phyloP scores from a whole-genome alignment of 2,797 vertebrate species.

The Bradypodion ventrale region DNA sequence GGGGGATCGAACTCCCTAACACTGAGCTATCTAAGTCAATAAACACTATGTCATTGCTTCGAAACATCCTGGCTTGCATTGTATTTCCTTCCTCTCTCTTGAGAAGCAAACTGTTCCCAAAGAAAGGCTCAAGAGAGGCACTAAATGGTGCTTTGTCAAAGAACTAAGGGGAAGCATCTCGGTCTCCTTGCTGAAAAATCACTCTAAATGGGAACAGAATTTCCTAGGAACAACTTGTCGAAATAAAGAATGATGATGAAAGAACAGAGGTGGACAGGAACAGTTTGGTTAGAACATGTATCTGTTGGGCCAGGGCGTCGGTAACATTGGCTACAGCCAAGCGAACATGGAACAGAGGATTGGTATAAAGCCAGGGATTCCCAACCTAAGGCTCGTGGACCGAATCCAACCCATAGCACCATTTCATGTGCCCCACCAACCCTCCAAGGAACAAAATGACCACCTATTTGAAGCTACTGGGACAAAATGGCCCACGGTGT shows the following conservation, averaged over 20 bases:
- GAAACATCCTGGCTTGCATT: not conserved
- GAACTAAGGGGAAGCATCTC: not conserved
- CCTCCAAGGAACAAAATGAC: too few species aligned
- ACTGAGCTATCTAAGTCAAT: too few species aligned
- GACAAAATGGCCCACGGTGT: too few species aligned
- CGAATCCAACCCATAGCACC: too few species aligned
- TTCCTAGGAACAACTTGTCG: not conserved
- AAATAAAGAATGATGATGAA: too few species aligned
- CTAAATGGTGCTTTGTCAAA: not conserved
- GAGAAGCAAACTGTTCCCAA: not conserved
- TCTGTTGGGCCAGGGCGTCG: slow-evolving; percentile 21
- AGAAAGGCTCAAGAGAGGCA: not conserved
- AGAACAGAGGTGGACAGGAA: slow-evolving; percentile 3
- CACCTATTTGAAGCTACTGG: too few species aligned
- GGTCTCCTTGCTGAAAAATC: not conserved
- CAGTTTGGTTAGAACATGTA: not conserved
- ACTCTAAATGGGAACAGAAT: slow-evolving; percentile 17
- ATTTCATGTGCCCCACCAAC: too few species aligned
- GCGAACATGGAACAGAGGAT: too few species aligned
- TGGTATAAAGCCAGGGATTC: too few species aligned
- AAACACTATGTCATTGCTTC: not conserved
- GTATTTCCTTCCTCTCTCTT: not conserved
- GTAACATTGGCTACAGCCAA: not conserved
- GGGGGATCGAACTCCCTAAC: too few species aligned
- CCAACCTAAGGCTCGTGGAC: too few species aligned